These are phyloP conservation scores for Carduelis carduelis DNA, from an alignment of 2,797 vertebrate genomes.

Conservation along the genomic window DNA sequence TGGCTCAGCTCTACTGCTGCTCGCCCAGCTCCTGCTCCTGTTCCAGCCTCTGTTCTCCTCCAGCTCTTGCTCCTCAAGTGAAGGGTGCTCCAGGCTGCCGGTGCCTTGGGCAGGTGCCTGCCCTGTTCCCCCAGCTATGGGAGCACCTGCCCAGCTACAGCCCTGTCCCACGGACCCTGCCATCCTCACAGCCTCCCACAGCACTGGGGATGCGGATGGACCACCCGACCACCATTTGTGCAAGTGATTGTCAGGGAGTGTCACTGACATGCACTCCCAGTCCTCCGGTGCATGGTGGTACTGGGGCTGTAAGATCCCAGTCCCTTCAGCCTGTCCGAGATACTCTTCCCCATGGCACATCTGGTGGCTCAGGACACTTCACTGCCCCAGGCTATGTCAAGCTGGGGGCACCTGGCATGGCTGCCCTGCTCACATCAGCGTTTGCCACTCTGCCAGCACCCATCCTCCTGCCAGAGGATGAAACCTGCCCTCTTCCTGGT, in stretches of 20 bases:
- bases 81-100: not conserved
- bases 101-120: rapidly evolving
- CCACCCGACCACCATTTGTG: not conserved
- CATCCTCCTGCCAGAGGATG: not conserved
- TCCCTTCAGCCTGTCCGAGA: rapidly evolving
- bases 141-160: rapidly evolving
- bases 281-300: rapidly evolving
- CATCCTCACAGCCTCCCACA: not conserved
- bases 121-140: rapidly evolving
- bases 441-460: not conserved
- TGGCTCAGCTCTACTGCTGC: not conserved
- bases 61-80: not conserved
- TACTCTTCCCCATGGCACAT: rapidly evolving
- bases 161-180: rapidly evolving
- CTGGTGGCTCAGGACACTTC: not conserved
- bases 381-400: rapidly evolving
- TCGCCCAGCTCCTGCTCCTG: not conserved
- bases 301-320: rapidly evolving
- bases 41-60: not conserved
- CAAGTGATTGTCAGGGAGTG: not conserved
- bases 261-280: rapidly evolving
- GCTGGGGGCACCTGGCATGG: rapidly evolving
- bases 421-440: rapidly evolving
- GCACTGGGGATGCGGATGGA: rapidly evolving
- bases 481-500: not conserved